phyloP scores from a whole-genome alignment of 2,797 vertebrate genomes.

The Okamejei kenojei region DNA sequence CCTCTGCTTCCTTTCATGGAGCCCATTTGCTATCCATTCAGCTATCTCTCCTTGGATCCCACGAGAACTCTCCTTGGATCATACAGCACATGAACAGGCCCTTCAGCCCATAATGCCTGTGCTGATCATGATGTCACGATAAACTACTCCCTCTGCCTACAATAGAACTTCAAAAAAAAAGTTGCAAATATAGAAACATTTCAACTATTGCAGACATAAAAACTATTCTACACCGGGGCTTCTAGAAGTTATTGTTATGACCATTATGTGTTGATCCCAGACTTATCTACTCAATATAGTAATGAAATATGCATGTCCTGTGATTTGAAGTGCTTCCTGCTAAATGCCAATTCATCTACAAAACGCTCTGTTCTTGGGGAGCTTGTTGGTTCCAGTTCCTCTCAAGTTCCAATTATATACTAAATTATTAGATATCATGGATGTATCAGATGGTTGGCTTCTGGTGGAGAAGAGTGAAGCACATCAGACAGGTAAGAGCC shows the following conservation, averaged over 20 bases:
- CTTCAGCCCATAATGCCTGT: too few species aligned
- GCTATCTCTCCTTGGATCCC: too few species aligned
- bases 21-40: too few species aligned
- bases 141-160: too few species aligned
- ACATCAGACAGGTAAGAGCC: background rate
- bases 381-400: background rate
- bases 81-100: too few species aligned
- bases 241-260: background rate
- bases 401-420: background rate
- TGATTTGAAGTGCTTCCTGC: background rate
- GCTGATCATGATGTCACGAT: too few species aligned
- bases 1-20: too few species aligned
- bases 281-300: background rate
- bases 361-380: background rate
- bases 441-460: background rate
- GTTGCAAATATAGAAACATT: background rate
- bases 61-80: too few species aligned
- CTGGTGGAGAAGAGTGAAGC: background rate
- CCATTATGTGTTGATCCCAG: too few species aligned
- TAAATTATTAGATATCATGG: background rate
- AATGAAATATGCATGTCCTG: background rate
- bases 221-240: background rate
- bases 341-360: background rate
- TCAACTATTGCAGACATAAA: background rate
- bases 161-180: background rate